Percentiles rank a stretch among this genome's conserved stretches.
Conservation (phyloP, 2,797 vertebrate species). For the Sciurus carolinensis region DNA sequence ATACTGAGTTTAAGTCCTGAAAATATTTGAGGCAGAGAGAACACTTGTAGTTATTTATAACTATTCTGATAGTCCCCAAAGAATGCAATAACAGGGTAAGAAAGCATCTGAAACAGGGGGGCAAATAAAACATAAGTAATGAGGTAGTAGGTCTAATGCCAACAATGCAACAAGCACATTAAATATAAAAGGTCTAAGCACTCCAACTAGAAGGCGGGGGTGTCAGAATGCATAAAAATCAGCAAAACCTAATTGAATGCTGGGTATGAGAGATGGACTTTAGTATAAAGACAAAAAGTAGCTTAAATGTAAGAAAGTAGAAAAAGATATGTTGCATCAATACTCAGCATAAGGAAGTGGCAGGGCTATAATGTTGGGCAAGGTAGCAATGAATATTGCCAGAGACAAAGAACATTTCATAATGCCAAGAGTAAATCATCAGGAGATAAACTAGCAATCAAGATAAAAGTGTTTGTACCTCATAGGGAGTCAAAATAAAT, state of each 20-base stretch:
- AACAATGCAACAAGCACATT: conserved; percentile 23
- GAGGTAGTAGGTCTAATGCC: background rate
- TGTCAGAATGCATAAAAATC: background rate
- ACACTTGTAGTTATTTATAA: background rate
- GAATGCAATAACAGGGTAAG: background rate
- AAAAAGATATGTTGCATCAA: conserved; percentile 3
- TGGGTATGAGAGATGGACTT: background rate
- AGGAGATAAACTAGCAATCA: background rate
- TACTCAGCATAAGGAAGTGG: background rate
- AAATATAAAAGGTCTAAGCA: conserved; percentile 10
- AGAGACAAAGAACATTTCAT: conserved; percentile 21
- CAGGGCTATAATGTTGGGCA: background rate
- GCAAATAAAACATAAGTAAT: conserved; percentile 11
- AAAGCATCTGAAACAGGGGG: conserved; percentile 2
- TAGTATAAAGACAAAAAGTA: conserved; percentile 19
- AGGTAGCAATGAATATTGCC: background rate
- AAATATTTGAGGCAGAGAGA: conserved; percentile 51
- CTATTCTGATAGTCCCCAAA: conserved; percentile 12
- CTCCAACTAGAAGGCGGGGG: background rate
- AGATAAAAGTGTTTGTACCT: background rate
- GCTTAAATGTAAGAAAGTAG: background rate
- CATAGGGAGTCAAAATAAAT: background rate
- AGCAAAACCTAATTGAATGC: background rate
- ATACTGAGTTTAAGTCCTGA: conserved; percentile 34
- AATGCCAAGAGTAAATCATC: background rate